Evolutionary conservation across 2,888 invertebrate species (phyloP), one percentile per base, ranked within the genome.

Genomic region (Orthosia gothica): DNA sequence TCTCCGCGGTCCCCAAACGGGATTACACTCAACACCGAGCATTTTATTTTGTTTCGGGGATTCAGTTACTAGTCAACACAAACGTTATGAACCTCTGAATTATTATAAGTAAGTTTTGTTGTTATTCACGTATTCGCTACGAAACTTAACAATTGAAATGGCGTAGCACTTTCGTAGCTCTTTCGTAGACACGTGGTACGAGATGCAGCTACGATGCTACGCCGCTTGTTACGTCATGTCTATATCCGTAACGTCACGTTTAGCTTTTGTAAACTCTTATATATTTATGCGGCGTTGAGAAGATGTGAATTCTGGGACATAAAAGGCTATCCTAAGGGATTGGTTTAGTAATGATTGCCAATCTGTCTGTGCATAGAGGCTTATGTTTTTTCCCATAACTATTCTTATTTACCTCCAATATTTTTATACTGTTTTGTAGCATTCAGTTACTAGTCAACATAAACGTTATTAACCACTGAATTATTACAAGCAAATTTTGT

Each of bases 391-490:
- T 76, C 32, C 62, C 5, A 4, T 0, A 52, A 16, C 26, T 59
- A 58, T 32, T 2, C 13, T 32, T 32, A 32, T 32, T 32, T 0
- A 32, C 5, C 0, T 4, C 5, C 32, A 32, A 32, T 32, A 7
- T 32, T 79, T 79, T 80, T 83, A 74, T 84, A 79, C 81, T 81
- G 81, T 74, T 81, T 78, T 63, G 49, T 74, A 70, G 78, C 26
- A 82, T 85, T 85, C 87, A 82, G 83, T 87, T 83, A 81, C 76
- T 67, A 72, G 67, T 76, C 68, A 59, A 72, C 74, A 70, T 64
- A 77, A 76, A 72, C 65, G 63, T 66, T 81, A 67, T 63, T 26
- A 64, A 64, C 63, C 58, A 7, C 23, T 3, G 13, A 50, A 65
- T 65, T 81, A 71, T 76, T 59, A 20, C 12, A 32, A 50, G 12